A percentile compares a stretch with the other conserved stretches of the same genome.
Conservation (phyloP, 2,113 vertebrate species). For the Sinocyclocheilus anshuiensis region DNA sequence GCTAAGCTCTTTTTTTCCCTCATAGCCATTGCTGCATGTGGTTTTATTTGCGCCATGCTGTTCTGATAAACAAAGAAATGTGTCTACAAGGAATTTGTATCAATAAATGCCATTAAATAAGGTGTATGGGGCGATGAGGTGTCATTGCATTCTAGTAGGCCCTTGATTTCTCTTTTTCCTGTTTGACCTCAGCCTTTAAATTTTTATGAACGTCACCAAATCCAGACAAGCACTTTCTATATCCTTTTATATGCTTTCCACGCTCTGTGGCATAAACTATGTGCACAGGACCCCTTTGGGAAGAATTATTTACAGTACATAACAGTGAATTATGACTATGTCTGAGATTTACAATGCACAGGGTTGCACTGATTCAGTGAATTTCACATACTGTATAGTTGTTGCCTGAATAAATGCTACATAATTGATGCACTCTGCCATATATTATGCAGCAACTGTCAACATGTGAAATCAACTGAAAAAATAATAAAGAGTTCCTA, state of each 20-base stretch:
- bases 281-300: neutral
- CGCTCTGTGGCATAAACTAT: neutral
- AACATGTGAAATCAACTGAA: slow-evolving; percentile 74
- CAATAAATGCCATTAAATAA: slow-evolving; percentile 10
- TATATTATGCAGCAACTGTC: slow-evolving; percentile 75
- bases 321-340: slow-evolving; percentile 69
- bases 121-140: neutral
- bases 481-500: slow-evolving; percentile 62
- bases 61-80: neutral
- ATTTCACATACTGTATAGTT: slow-evolving; percentile 68
- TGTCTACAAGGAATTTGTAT: neutral
- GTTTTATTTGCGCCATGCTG: neutral
- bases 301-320: slow-evolving; percentile 59
- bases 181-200: slow-evolving; percentile 15
- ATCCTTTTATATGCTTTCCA: neutral
- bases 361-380: slow-evolving; percentile 70
- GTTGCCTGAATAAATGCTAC: slow-evolving; percentile 74
- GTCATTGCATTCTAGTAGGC: neutral
- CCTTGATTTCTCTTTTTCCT: neutral
- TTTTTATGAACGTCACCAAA: slow-evolving; percentile 13
- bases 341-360: slow-evolving; percentile 70
- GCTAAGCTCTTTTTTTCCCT: neutral
- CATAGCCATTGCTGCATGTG: neutral
- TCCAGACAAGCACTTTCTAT: neutral
- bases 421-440: slow-evolving; percentile 72